A percentile compares a stretch with the other conserved stretches of the same genome.
Conservation (phyloP, 2,888 invertebrate genomes). For the Oxystoma pomonae region DNA sequence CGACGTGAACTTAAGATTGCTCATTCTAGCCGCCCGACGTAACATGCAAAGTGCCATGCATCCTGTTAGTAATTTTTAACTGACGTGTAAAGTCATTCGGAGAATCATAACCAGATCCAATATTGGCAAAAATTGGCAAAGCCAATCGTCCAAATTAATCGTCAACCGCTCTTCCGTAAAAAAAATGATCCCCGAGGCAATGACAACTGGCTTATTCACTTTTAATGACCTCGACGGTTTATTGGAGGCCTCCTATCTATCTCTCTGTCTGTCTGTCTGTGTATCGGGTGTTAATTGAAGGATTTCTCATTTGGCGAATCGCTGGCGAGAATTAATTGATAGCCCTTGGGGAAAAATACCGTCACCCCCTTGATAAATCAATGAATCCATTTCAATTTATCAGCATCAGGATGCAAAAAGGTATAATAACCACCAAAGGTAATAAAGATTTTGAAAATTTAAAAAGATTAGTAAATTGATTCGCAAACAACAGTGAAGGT, state of each 20-base stretch:
- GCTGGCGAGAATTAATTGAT: constrained; percentile 30
- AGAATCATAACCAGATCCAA: background rate
- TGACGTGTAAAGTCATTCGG: no score
- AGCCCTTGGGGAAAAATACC: constrained; percentile 9
- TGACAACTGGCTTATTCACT: constrained; percentile 28
- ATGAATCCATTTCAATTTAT: background rate
- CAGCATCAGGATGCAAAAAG: no score
- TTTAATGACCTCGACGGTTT: constrained; percentile 25
- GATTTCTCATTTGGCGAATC: constrained; percentile 47
- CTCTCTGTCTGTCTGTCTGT: constrained; percentile 20
- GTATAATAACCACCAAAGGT: no score
- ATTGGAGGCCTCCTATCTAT: constrained; percentile 7
- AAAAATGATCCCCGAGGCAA: constrained; percentile 20
- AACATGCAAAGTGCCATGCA: no score
- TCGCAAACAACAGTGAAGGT: no score
- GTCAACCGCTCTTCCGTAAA: constrained; percentile 18
- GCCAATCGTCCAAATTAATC: constrained; percentile 22
- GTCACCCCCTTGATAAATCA: background rate
- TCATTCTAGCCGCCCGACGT: no score
- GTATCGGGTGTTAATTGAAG: constrained; percentile 38
- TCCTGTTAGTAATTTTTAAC: no score
- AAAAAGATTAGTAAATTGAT: no score
- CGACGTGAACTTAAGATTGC: no score
- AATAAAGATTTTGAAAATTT: no score
- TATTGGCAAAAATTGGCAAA: background rate